A percentile compares a stretch with the other conserved stretches of the same genome.
Conservation (phyloP, 2,797 vertebrate genomes). For the Okamejei kenojei region DNA sequence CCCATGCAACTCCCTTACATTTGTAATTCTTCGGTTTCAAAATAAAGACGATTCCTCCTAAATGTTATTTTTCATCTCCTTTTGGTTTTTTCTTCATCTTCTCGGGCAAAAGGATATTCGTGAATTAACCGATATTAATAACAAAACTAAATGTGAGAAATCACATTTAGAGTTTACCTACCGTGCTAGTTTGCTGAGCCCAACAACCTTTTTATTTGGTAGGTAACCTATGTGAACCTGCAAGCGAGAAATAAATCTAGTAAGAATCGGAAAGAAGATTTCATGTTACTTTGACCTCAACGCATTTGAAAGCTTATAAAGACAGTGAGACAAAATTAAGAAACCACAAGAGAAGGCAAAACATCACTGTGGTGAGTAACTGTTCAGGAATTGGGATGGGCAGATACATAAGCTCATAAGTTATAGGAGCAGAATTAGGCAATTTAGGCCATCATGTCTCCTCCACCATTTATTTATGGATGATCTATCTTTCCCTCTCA, state of each 20-base stretch:
- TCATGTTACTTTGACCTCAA: not conserved
- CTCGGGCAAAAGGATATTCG: not conserved
- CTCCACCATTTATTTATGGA: no score
- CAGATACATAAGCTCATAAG: not conserved
- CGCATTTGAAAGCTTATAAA: not conserved
- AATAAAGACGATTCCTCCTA: not conserved
- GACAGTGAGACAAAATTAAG: not conserved
- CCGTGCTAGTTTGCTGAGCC: conserved; percentile 68
- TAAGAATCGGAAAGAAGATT: not conserved
- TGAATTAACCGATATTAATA: not conserved
- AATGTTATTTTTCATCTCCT: not conserved
- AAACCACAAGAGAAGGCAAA: not conserved
- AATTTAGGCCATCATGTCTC: no score
- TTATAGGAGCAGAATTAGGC: no score
- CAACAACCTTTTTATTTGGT: conserved; percentile 69
- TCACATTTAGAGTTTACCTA: conserved; percentile 39
- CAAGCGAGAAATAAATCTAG: conserved; percentile 40
- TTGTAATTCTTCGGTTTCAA: not conserved
- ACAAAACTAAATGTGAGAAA: not conserved
- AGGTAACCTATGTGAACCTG: conserved; percentile 70
- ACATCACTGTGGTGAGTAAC: not conserved
- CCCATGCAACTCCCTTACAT: no score
- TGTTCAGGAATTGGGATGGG: not conserved
- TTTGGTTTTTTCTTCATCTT: not conserved
- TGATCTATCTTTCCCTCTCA: no score